A percentile compares a stretch with the other conserved stretches of the same genome.
phyloP scores from a whole-genome alignment of 2,888 invertebrate species.

The Yponomeuta sedellus region DNA sequence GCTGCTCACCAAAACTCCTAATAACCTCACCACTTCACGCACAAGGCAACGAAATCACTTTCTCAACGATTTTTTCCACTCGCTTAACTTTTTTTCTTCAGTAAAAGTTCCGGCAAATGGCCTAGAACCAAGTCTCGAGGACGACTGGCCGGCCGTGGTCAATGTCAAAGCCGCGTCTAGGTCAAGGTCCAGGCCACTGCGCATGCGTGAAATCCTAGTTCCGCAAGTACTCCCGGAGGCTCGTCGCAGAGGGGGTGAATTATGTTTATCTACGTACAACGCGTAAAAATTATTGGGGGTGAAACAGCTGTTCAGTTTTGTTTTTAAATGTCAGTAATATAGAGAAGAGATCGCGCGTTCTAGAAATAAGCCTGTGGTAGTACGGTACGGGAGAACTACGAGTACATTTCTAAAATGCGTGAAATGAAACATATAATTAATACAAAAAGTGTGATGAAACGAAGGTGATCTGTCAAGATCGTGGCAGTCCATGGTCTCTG shows the following conservation, averaged over 20 bases:
- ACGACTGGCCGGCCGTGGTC: not conserved
- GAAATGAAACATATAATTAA: too few species aligned
- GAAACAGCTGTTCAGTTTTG: not conserved
- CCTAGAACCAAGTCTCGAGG: not conserved
- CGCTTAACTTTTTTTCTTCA: not conserved
- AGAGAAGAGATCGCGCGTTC: too few species aligned
- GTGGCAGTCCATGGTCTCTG: too few species aligned
- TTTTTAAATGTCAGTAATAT: too few species aligned
- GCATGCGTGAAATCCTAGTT: not conserved
- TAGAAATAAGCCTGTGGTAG: too few species aligned
- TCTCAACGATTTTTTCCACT: not conserved
- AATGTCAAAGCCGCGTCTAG: not conserved
- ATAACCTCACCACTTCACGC: not conserved
- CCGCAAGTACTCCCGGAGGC: not conserved
- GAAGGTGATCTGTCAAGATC: too few species aligned
- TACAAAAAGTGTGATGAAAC: too few species aligned
- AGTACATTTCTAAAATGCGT: too few species aligned
- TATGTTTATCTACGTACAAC: not conserved
- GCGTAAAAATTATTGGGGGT: not conserved
- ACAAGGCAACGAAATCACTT: not conserved
- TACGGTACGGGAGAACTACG: too few species aligned
- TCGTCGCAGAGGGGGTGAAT: not conserved
- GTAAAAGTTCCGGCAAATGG: not conserved
- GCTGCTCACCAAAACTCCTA: too few species aligned
- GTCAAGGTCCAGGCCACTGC: not conserved